Evolutionary conservation across 1,140 invertebrate species (phyloP), one percentile per base, ranked within the genome.

Genomic region (Battus philenor): DNA sequence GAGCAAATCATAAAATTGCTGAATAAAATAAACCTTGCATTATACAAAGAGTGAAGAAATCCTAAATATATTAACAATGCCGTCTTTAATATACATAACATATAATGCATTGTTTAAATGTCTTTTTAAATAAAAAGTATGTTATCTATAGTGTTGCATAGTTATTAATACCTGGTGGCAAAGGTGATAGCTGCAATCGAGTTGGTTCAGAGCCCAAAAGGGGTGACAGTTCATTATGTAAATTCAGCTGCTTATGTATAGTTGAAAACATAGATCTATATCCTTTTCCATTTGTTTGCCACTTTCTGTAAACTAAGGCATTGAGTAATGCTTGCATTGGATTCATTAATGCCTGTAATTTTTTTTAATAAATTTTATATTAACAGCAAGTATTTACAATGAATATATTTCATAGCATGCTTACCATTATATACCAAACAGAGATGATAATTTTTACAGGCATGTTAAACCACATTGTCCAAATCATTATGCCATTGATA

Each of bases 281-380:
- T 16, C 50, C 69, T 50, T 74, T 86, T 41, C 78, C 62, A 22
- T 51, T 57, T 13, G 62, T 50, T 32, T 63, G 89, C 91, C 92
- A 93, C 58, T 90, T 88, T 48, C 92, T 87, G 60, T 95, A 95
- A 0, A 95, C 93, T 10, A 94, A 61, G 15, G 90, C 90, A 74
- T 95, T 95, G 11, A 95, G 89, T 38, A 95, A 87, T 8, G 93
- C 93, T 87, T 95, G 94, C 44, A 95, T 87, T 9, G 94, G 94
- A 85, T 95, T 95, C 43, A 92, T 87, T 11, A 93, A 86, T 9
- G 93, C 94, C 93, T 94, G 64, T 34, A 88, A 86, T n/a, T 62
- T 12, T 20, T 38, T 41, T 33, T 13, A 45, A 59, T 44, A 45
- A 36, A 44, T 26, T 41, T 1, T 43, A 36, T 36, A 32, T 36